These are phyloP conservation scores for Chrosomus eos DNA, from an alignment of 2,797 vertebrate species.

Conservation along the genomic window DNA sequence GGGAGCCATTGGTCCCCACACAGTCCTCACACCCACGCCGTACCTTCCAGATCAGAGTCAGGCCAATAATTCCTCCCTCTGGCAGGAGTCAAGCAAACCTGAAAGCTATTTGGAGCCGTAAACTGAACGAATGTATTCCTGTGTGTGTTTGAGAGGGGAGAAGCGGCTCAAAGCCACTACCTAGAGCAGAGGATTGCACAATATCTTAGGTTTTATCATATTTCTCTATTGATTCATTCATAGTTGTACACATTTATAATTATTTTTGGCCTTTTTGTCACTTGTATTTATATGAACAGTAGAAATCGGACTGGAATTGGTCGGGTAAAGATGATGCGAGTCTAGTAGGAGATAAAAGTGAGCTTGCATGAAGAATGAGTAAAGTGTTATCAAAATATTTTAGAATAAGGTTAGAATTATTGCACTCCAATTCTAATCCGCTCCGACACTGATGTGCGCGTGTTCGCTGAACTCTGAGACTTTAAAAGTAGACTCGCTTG, in stretches of 20 bases:
- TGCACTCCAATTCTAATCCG: too few species aligned
- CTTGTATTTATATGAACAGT: background rate
- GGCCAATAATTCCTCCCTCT: conserved; percentile 39
- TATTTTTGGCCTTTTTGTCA: background rate
- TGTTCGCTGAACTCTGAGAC: too few species aligned
- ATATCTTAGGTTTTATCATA: background rate
- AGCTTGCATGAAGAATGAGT: background rate
- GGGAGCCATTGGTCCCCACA: conserved; percentile 53
- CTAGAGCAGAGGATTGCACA: background rate
- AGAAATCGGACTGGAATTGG: background rate
- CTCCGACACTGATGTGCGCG: too few species aligned
- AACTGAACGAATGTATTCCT: conserved; percentile 20
- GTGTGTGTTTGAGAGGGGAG: background rate
- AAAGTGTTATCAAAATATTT: too few species aligned
- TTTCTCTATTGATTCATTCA: background rate
- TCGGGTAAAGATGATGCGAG: background rate
- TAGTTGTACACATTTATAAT: background rate
- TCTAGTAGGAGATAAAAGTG: background rate
- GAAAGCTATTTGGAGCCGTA: conserved; percentile 40
- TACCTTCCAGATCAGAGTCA: conserved; percentile 49
- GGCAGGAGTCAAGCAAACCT: conserved; percentile 50
- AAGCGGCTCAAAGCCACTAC: background rate
- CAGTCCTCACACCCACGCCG: conserved; percentile 52
- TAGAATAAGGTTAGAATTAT: too few species aligned
- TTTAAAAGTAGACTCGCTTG: too few species aligned